These are phyloP conservation scores for Neodiprion fabricii DNA, from an alignment of 1,140 invertebrate genomes.

Conservation along the genomic window DNA sequence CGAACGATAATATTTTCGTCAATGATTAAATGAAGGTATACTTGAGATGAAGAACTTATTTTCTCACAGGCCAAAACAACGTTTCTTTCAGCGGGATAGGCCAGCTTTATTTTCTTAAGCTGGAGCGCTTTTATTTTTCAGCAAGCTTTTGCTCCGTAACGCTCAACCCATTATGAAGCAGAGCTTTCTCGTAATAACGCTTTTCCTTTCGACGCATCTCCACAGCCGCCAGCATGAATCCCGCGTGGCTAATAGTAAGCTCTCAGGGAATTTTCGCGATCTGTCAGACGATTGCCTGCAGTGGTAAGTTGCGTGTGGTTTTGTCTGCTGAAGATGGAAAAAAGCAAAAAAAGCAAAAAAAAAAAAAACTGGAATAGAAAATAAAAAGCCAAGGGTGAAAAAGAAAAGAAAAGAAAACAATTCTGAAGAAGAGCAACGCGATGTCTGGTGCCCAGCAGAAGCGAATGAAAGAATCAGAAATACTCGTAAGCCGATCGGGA, in stretches of 20 bases:
- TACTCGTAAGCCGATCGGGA: background rate
- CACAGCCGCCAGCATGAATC: background rate
- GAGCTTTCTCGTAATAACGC: conserved; percentile 2
- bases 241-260: background rate
- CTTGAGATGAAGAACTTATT: background rate
- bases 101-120: background rate
- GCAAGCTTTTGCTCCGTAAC: conserved; percentile 1
- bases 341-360: background rate
- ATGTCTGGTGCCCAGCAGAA: background rate
- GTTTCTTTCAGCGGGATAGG: background rate
- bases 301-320: background rate
- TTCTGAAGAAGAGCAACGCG: background rate
- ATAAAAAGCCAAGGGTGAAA: background rate
- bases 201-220: background rate
- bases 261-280: background rate
- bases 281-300: background rate
- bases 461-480: conserved; percentile 12
- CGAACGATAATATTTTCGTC: background rate
- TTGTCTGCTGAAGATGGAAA: background rate
- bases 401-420: background rate
- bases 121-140: background rate
- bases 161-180: background rate
- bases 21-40: background rate
- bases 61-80: too few species aligned
- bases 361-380: background rate